These are phyloP conservation scores for Acanthosepion esculentum DNA, from an alignment of 2,888 invertebrate species.

Conservation along the genomic window DNA sequence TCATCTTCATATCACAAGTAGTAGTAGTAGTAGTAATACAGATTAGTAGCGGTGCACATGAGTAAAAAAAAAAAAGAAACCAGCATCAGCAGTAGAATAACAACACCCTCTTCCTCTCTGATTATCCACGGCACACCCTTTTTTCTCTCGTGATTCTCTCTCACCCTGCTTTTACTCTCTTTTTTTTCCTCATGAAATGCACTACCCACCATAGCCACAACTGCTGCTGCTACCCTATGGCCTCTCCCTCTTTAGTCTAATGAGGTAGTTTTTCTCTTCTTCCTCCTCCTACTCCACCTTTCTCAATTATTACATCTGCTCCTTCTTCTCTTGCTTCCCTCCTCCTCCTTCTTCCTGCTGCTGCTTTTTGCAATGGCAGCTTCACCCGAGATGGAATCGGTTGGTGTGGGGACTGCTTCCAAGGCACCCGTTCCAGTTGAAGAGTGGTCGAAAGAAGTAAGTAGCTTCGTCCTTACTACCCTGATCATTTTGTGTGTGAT, in stretches of 20 bases:
- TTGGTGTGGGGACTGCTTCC: slow-evolving; percentile 40
- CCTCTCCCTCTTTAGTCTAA: neutral
- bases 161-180: neutral
- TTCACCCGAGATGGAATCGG: slow-evolving; percentile 46
- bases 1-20: neutral
- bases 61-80: neutral
- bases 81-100: neutral
- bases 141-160: neutral
- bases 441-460: slow-evolving; percentile 47
- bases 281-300: neutral
- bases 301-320: neutral
- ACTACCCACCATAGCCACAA: neutral
- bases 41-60: neutral
- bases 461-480: slow-evolving; percentile 37
- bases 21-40: neutral
- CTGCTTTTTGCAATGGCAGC: slow-evolving; percentile 39
- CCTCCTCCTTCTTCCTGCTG: slow-evolving; percentile 11
- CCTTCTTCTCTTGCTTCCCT: neutral
- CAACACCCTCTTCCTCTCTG: neutral
- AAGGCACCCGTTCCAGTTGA: slow-evolving; percentile 47
- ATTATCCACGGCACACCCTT: neutral
- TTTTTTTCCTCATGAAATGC: neutral
- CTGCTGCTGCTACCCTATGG: neutral
- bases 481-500: neutral
- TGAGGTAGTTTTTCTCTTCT: neutral